Base-by-base conservation (phyloP, 2,797 vertebrate genomes). In the Enteromius paludinosus region DNA sequence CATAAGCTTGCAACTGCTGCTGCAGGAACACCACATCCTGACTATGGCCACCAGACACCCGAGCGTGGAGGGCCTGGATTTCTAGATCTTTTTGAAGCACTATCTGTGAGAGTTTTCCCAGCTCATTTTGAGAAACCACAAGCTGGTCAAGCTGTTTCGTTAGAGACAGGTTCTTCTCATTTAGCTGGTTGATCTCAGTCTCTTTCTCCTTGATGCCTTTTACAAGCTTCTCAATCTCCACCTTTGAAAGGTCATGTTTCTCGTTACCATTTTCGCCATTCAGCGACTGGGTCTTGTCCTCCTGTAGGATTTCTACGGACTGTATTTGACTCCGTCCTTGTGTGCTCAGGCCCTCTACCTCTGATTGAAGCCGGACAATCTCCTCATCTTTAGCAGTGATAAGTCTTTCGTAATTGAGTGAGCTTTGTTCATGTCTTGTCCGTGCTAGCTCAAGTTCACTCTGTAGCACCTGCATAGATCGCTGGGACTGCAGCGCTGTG, bases 191-290 rank as follows among this genome's bases (percentile, higher is more conserved):
- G 85, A 99, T 99, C 90, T 99, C 97, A 0, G 94, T 94, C 85
- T 99, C 98, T n/a, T 97, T 97, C 90, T 99, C 98, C 89, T 96
- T 96, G 86, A 99, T 96, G 81, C 98, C 98, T 88, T 92, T 96
- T 33, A 99, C 96, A 79, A 99, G 89, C 80, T 91, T 94, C 77
- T 98, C 96, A 3, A 98, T 96, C 87, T 99, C 98, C 4, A 94
- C 96, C 92, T 99, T 99, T 3, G 98, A 99, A 75, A 99, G 91
- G 87, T 99, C 98, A 14, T 99, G 97, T 59, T 99, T 99, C 92
- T 99, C 98, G 8, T 96, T 97, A 77, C 95, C 97, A 20, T 96
- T 97, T 89, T 99, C 98, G 79, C 96, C 93, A 74, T 94, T 95
- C 25, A 98, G 92, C 1, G 95, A 93, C 84, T 95, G 95, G 30